These are phyloP conservation scores for Megalurothrips usitatus DNA, from an alignment of 2,888 invertebrate genomes.

Conservation along the genomic window DNA sequence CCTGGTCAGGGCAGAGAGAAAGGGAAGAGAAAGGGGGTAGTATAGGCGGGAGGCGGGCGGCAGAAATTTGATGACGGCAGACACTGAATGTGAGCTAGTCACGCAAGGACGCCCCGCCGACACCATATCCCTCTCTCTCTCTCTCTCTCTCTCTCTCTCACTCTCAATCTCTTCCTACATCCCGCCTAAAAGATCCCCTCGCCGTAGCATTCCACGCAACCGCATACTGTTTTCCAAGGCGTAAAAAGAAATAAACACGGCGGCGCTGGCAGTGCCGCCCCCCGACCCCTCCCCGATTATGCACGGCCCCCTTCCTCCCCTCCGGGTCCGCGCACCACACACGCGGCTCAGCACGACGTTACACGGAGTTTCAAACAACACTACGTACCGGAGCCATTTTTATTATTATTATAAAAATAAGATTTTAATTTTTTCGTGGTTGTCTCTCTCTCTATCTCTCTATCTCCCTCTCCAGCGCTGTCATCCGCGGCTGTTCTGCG, in stretches of 20 bases:
- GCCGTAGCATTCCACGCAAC: slow-evolving; percentile 10
- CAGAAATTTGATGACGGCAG: slow-evolving; percentile 24
- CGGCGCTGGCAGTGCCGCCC: not conserved
- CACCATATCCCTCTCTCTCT: not conserved
- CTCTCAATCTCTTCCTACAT: not conserved
- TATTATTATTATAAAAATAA: too few species aligned
- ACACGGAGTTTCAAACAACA: too few species aligned
- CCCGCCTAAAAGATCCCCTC: not conserved
- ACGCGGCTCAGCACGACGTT: too few species aligned
- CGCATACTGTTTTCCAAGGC: not conserved
- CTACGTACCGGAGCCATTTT: too few species aligned
- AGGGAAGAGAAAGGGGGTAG: not conserved
- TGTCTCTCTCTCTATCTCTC: too few species aligned
- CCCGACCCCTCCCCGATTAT: not conserved
- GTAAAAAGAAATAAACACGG: not conserved
- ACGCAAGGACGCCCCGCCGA: not conserved
- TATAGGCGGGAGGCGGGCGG: not conserved
- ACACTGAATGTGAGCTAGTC: slow-evolving; percentile 19
- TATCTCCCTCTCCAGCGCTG: too few species aligned
- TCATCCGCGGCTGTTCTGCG: too few species aligned
- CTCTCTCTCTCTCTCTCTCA: too few species aligned
- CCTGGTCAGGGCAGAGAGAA: not conserved
- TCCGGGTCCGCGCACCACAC: too few species aligned
- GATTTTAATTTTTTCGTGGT: too few species aligned
- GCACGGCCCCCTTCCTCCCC: too few species aligned